Conservation (phyloP, 2,113 vertebrate genomes). For the Dicentrarchus labrax region DNA sequence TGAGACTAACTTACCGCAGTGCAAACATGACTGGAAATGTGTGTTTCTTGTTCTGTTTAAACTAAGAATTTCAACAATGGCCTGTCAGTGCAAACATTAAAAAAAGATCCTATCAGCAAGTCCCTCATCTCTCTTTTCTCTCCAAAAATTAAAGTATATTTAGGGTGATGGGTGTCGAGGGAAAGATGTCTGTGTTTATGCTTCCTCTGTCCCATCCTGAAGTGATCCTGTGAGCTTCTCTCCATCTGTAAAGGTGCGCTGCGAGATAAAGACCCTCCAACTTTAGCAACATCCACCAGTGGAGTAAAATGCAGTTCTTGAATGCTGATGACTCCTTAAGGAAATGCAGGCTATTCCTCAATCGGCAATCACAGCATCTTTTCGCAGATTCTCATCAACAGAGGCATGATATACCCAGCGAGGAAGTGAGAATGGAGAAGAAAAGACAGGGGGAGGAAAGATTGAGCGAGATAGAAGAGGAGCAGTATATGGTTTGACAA, state of each 20-base stretch:
- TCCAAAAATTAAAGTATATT: constrained; percentile 60
- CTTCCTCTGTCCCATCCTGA: constrained; percentile 30
- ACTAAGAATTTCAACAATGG: constrained; percentile 45
- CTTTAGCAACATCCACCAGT: constrained; percentile 60
- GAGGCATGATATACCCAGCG: constrained; percentile 59
- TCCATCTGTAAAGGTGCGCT: constrained; percentile 69
- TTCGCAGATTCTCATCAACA: constrained; percentile 74
- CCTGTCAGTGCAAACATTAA: constrained; percentile 56
- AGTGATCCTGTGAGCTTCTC: constrained; percentile 47
- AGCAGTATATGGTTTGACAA: constrained; percentile 77
- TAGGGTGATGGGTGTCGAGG: constrained; percentile 50
- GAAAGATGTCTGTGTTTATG: constrained; percentile 57
- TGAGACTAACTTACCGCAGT: constrained; percentile 37
- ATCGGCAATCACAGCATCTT: constrained; percentile 61
- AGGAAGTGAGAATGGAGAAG: constrained; percentile 54
- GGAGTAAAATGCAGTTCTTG: constrained; percentile 49
- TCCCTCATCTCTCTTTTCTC: constrained; percentile 61
- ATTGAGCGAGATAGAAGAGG: constrained; percentile 67
- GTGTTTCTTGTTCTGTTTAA: constrained; percentile 44
- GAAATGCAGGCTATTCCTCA: constrained; percentile 70
- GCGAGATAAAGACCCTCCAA: constrained; percentile 68
- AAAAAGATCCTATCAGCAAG: constrained; percentile 46
- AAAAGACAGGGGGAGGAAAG: constrained; percentile 55
- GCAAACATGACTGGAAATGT: constrained; percentile 48
- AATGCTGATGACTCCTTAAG: constrained; percentile 66